Evolutionary conservation across 2,888 invertebrate species (phyloP).

Genomic region (Orthosia gothica): DNA sequence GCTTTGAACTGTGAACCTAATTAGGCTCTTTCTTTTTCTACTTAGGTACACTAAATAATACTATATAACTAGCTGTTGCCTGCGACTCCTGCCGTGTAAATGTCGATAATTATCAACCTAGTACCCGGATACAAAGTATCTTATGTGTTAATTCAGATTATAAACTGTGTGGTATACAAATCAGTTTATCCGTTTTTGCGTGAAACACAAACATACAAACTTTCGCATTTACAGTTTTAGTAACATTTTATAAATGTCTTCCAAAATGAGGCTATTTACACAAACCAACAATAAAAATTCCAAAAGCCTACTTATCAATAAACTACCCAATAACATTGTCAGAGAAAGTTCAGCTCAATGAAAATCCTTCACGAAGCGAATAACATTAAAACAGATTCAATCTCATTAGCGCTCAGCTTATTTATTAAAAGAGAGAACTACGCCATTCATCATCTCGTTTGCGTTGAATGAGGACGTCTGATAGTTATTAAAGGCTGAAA

Average conservation of each 20-base stretch:
- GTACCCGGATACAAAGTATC: no score
- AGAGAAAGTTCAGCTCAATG: constrained; percentile 26
- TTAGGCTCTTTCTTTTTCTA: background rate
- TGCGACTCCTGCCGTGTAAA: no score
- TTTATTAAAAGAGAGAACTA: constrained; percentile 69
- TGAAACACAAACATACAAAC: no score
- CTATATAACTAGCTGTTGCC: background rate
- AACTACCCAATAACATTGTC: constrained; percentile 9
- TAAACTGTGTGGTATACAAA: no score
- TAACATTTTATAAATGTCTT: background rate
- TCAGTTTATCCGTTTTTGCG: no score
- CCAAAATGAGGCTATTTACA: background rate
- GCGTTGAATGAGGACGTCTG: constrained; percentile 19
- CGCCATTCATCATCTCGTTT: constrained; percentile 43
- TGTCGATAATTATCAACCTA: no score
- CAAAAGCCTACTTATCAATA: constrained; percentile 5
- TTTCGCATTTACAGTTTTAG: no score
- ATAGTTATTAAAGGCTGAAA: background rate
- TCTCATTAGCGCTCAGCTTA: constrained; percentile 77
- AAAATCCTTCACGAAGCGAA: constrained; percentile 45
- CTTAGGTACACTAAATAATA: background rate
- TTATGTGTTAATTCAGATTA: no score
- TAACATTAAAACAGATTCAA: constrained; percentile 77
- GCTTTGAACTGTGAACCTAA: background rate
- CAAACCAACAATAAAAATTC: constrained; percentile 2